Conservation (phyloP, 2,888 invertebrate genomes). For the Smittia sp. region DNA sequence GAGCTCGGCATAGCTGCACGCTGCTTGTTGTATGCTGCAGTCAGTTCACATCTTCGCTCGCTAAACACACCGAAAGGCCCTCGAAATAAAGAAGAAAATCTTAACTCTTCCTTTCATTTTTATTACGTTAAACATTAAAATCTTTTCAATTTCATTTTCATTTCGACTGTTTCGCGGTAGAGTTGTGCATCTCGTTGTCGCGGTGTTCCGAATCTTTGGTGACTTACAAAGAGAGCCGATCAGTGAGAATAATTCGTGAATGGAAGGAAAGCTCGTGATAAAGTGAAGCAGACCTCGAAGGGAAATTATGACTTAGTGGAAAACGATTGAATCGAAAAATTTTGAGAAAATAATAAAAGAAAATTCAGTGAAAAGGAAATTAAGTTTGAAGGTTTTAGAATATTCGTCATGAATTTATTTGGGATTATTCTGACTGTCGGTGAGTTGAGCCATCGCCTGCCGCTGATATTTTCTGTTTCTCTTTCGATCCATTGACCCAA, state of each 20-base stretch:
- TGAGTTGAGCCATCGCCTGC: constrained; percentile 26
- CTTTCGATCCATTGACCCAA: constrained; percentile 23
- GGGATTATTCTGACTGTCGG: constrained; percentile 33
- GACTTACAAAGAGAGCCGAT: not conserved
- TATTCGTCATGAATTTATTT: constrained; percentile 26
- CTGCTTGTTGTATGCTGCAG: constrained; percentile 28
- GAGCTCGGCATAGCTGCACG: not conserved
- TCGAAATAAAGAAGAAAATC: not conserved
- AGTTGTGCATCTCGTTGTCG: constrained; percentile 37
- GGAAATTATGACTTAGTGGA: not conserved
- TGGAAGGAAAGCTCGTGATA: not conserved
- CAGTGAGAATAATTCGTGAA: not conserved
- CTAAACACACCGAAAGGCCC: constrained; percentile 20
- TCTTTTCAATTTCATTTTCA: constrained; percentile 41
- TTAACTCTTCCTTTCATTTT: constrained; percentile 41
- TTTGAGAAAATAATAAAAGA: constrained; percentile 3
- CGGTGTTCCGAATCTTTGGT: not conserved
- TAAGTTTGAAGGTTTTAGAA: not conserved
- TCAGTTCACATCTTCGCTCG: constrained; percentile 30
- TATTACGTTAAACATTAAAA: constrained; percentile 39
- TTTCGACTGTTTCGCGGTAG: constrained; percentile 38
- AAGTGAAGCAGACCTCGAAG: not conserved
- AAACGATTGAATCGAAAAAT: constrained; percentile 4
- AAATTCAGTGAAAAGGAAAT: constrained; percentile 25
- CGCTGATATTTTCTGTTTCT: not conserved